Base-by-base conservation (phyloP, 2,113 vertebrate species). In the Actinemys pallida region DNA sequence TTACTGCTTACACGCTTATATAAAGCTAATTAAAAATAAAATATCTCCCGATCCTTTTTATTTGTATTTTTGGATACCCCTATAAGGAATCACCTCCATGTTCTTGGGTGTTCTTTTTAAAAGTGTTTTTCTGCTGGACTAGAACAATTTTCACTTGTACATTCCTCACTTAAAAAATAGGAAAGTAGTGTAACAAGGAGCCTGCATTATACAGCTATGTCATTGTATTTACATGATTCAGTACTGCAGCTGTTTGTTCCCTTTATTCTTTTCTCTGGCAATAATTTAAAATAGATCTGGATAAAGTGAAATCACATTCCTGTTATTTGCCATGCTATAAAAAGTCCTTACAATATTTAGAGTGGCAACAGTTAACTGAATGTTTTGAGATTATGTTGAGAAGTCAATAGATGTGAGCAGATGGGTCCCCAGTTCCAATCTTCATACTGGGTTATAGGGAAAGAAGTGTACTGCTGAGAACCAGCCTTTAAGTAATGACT, bases 21-120 rank as follows among this genome's bases (percentile, higher is more conserved):
- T 97, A 97, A 96, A 96, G 49, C 93, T 95, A 97, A 96, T 97
- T 96, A 91, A 96, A 53, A 97, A 98, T 96, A 96, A 97, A 98
- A 97, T 96, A 94, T 96, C 92, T 96, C 94, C 94, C 97, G 92
- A 91, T 93, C 81, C 81, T 81, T 82, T 95, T 94, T 92, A 94
- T 95, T 96, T 97, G 89, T 93, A 96, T 95, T 95, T 97, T 95
- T 88, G 59, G 87, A 89, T 96, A n/a, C 92, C 89, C 87, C 95
- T 98, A 96, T 97, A 97, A 93, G 88, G 82, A 81, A 92, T 94
- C 93, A 92, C 93, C 95, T 95, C 80, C 75, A 94, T n/a, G 1
- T 93, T 95, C 93, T 95, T 79, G 82, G 59, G 80, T 82, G 75
- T 75, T 59, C 93, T 95, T 45, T 94, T 80, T 86, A 75, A 96